A percentile compares a stretch with the other conserved stretches of the same genome.
These are phyloP conservation scores for Hipposideros larvatus DNA, from an alignment of 2,797 vertebrate species.

Conservation along the genomic window DNA sequence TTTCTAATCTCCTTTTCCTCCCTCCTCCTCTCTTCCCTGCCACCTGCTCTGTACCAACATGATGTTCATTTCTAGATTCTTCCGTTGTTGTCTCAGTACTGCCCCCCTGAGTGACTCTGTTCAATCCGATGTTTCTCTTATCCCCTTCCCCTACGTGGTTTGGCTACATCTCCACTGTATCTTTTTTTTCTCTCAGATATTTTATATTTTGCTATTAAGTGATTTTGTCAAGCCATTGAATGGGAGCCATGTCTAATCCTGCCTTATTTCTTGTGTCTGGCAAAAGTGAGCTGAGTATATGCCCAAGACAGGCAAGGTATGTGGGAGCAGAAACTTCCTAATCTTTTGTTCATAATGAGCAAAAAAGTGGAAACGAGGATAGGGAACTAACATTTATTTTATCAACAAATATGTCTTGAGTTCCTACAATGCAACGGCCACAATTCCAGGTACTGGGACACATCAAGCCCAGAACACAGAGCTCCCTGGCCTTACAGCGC, in stretches of 20 bases:
- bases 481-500: background rate
- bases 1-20: constrained; percentile 51
- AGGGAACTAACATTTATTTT: background rate
- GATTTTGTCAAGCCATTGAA: background rate
- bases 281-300: background rate
- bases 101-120: background rate
- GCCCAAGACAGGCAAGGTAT: background rate
- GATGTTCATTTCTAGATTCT: constrained; percentile 26
- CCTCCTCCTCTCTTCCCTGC: constrained; percentile 18
- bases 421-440: background rate
- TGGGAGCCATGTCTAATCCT: background rate
- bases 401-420: background rate
- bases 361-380: background rate
- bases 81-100: background rate
- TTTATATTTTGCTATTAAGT: constrained; percentile 28
- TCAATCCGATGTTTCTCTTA: background rate
- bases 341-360: background rate
- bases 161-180: background rate
- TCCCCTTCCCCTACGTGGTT: background rate
- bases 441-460: background rate
- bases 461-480: background rate
- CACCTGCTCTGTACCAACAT: constrained; percentile 36
- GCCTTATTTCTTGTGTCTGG: background rate
- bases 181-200: background rate
- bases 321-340: background rate